These are phyloP conservation scores for Melieria omissa DNA, from an alignment of 2,888 invertebrate species.

Conservation along the genomic window DNA sequence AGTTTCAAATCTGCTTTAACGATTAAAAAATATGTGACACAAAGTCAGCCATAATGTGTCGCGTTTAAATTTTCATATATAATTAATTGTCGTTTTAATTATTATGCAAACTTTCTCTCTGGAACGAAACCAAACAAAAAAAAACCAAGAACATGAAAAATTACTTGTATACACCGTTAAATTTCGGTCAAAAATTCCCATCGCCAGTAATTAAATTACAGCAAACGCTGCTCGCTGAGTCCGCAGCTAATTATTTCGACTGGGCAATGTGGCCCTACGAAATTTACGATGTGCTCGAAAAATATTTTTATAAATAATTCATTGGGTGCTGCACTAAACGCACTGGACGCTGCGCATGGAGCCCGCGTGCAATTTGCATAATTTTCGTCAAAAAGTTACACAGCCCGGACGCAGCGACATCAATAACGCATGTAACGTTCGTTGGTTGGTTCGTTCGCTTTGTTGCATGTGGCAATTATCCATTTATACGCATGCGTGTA, in stretches of 20 bases:
- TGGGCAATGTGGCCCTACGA: not conserved
- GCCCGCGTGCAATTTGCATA: slow-evolving; percentile 46
- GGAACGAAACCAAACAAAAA: not conserved
- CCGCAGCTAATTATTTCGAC: too few species aligned
- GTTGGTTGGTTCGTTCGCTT: not conserved
- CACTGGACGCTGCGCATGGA: not conserved
- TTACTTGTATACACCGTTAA: too few species aligned
- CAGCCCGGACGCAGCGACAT: slow-evolving; percentile 3
- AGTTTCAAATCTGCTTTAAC: too few species aligned
- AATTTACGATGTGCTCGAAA: slow-evolving; percentile 48
- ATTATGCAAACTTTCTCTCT: not conserved
- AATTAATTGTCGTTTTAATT: not conserved
- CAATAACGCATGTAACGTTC: not conserved
- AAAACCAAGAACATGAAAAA: too few species aligned
- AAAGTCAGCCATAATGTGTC: too few species aligned
- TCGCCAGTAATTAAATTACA: slow-evolving; percentile 1
- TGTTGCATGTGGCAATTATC: slow-evolving; percentile 45
- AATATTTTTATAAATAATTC: slow-evolving; percentile 49
- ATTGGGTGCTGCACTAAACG: slow-evolving; percentile 30
- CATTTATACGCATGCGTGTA: slow-evolving; percentile 49
- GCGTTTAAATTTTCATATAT: not conserved
- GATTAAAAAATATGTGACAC: too few species aligned
- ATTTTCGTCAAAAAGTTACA: slow-evolving; percentile 46
- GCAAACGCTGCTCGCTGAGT: too few species aligned
- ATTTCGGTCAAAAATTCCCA: not conserved